phyloP scores from a whole-genome alignment of 2,888 invertebrate species.

The Drosophila fulvimacula region DNA sequence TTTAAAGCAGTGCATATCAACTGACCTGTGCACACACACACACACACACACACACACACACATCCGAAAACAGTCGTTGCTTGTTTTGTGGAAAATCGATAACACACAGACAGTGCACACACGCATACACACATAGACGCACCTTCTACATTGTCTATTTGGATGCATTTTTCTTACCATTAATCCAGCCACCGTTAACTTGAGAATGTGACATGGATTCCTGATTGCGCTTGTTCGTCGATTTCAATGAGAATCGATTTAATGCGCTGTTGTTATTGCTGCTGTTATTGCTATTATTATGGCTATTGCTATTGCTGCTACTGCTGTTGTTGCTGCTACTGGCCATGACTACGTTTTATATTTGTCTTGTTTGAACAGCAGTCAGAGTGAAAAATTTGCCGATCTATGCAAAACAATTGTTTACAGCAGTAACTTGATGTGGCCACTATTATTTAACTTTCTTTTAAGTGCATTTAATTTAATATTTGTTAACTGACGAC shows the following conservation, averaged over 20 bases:
- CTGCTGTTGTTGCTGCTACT: slow-evolving; percentile 56
- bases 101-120: slow-evolving; percentile 27
- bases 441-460: slow-evolving; percentile 4
- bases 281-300: slow-evolving; percentile 39
- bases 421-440: neutral
- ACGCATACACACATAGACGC: slow-evolving; percentile 23
- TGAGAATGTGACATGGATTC: slow-evolving; percentile 92
- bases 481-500: slow-evolving; percentile 21
- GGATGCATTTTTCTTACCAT: slow-evolving; percentile 87
- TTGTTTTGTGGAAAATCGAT: slow-evolving; percentile 71
- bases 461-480: slow-evolving; percentile 14
- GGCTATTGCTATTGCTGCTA: slow-evolving; percentile 47
- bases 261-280: slow-evolving; percentile 69
- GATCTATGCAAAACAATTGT: slow-evolving; percentile 2
- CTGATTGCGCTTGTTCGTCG: slow-evolving; percentile 90
- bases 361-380: slow-evolving; percentile 34
- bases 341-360: slow-evolving; percentile 48
- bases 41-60: neutral
- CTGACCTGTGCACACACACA: neutral
- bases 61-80: neutral
- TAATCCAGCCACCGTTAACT: slow-evolving; percentile 93
- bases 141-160: slow-evolving; percentile 30
- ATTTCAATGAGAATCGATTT: slow-evolving; percentile 75
- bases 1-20: too few species aligned
- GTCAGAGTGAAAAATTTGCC: slow-evolving; percentile 21